Percentiles rank a stretch among this genome's conserved stretches.
phyloP scores from a whole-genome alignment of 2,797 vertebrate species.

The Novumbra hubbsi region DNA sequence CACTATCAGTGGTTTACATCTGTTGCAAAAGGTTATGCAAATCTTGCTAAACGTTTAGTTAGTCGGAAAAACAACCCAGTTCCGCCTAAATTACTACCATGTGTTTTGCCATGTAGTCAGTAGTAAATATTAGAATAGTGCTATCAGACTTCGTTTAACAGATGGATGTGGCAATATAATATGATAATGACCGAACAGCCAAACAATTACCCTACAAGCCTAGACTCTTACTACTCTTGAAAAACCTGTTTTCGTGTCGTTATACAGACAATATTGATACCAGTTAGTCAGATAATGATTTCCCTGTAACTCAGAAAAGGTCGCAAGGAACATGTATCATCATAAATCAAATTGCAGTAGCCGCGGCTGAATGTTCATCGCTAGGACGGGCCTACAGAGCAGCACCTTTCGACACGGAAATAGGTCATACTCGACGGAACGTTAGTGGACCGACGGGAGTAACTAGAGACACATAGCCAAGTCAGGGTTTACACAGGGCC shows the following conservation, averaged over 20 bases:
- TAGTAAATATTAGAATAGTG: not conserved
- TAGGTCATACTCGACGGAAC: slow-evolving; percentile 27
- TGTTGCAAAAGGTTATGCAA: too few species aligned
- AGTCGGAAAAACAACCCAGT: too few species aligned
- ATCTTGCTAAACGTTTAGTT: too few species aligned
- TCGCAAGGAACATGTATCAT: too few species aligned
- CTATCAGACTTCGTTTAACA: not conserved
- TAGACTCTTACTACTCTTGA: not conserved
- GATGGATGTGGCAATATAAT: too few species aligned
- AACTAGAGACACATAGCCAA: slow-evolving; percentile 11
- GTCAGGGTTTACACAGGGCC: not conserved
- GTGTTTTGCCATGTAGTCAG: not conserved
- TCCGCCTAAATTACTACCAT: too few species aligned
- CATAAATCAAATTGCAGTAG: too few species aligned
- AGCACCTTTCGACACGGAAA: slow-evolving; percentile 26
- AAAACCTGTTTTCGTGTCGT: not conserved
- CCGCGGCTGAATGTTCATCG: too few species aligned
- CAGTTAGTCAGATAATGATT: not conserved
- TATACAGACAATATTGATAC: not conserved
- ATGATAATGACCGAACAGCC: not conserved
- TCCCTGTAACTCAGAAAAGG: too few species aligned
- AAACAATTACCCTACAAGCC: not conserved
- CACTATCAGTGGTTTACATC: too few species aligned
- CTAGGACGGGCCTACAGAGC: not conserved
- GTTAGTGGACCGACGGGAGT: slow-evolving; percentile 12